Evolutionary conservation across 92 coral and sea anemone genomes (phyloP), one percentile per base, ranked within the genome.

Genomic region (Porites lobata): DNA sequence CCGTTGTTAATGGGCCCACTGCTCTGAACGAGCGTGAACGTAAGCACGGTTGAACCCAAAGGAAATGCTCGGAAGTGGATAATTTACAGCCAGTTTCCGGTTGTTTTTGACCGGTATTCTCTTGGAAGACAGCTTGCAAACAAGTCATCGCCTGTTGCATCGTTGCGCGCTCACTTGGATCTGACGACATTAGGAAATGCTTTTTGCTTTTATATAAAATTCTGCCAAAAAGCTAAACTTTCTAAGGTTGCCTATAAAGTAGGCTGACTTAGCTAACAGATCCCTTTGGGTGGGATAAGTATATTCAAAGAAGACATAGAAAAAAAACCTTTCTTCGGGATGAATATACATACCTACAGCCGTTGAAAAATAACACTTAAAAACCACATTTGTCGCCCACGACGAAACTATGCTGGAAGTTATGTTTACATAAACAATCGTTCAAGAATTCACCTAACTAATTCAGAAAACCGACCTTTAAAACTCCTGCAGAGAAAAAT

Each of bases 1-100:
- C 80, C 51, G 21, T 65, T 52, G 26, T 15, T 84, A 84, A 82
- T 82, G 86, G 86, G n/a, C 7, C 58, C 20, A 69, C 3, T 75
- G 57, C 58, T 11, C 67, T 56, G 47, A 72, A 38, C 47, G 43
- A 4, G 61, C 61, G 22, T 57, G 43, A 59, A 59, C 63, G 29
- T 56, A 82, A 82, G 71, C 77, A 61, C 62, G 72, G 62, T 73
- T 9, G 70, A 65, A 26, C 29, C 22, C 22, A 74, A 72, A 84
- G 80, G 80, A 84, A 84, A 84, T 73, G 59, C 66, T 74, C 87
- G 87, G 87, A 84, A 84, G 87, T 75, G 7, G 63, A 63, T 84
- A 84, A 84, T 84, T 65, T 84, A 84, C 65, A 57, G 74, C 65
- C 80, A 73, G 80, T 75, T 84, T 84, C 87, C 87, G 87, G 87